Conservation (phyloP, 1,140 invertebrate genomes). For the Plectrocnemia conspersa region DNA sequence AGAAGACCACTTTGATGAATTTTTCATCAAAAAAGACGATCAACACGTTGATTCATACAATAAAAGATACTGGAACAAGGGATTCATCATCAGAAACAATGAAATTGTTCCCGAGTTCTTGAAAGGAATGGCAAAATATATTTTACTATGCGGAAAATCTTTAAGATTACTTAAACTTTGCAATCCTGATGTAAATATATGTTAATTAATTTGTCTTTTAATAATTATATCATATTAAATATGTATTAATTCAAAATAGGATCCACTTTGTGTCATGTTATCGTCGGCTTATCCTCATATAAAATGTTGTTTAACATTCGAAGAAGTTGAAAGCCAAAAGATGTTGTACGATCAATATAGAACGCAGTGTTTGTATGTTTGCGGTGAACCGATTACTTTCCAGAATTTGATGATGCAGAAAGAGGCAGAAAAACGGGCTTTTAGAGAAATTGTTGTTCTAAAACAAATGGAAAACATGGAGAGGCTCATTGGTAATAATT, state of each 20-base stretch:
- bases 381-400: constrained; percentile 45
- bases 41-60: constrained; percentile 51
- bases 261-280: constrained; percentile 53
- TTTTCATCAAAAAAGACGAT: constrained; percentile 55
- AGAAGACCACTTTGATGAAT: constrained; percentile 56
- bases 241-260: constrained; percentile 40
- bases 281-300: constrained; percentile 52
- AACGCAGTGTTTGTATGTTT: constrained; percentile 47
- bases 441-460: constrained; percentile 47
- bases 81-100: constrained; percentile 50
- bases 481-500: constrained; percentile 45
- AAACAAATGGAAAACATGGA: constrained; percentile 51
- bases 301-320: constrained; percentile 53
- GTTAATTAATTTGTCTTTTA: constrained; percentile 12
- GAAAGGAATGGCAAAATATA: constrained; percentile 50
- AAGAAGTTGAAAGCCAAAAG: constrained; percentile 51
- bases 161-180: constrained; percentile 56
- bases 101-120: constrained; percentile 56
- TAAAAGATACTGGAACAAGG: constrained; percentile 59
- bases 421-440: constrained; percentile 48
- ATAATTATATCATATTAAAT: no score
- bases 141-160: constrained; percentile 59
- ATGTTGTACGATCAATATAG: constrained; percentile 50
- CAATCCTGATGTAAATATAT: constrained; percentile 52
- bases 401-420: constrained; percentile 44